phyloP scores from a whole-genome alignment of 2,113 vertebrate genomes.

The Pongo pygmaeus region DNA sequence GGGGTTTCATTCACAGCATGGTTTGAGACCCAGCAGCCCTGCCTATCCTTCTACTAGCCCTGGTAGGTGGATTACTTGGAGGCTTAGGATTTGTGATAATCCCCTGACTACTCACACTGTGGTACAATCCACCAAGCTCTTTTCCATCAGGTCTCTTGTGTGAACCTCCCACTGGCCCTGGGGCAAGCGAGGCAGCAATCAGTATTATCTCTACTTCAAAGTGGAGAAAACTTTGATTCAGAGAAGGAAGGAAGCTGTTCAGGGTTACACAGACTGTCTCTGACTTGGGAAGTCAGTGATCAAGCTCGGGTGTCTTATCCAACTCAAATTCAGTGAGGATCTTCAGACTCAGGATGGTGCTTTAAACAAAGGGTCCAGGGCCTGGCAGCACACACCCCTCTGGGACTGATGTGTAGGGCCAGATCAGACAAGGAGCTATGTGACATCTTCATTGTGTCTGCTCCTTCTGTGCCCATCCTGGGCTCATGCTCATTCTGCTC shows the following conservation, averaged over 20 bases:
- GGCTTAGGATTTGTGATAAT: neutral
- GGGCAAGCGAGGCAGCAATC: neutral
- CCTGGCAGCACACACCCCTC: neutral
- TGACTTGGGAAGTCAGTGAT: neutral
- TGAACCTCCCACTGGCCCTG: neutral
- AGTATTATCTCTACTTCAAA: neutral
- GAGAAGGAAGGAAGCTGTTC: neutral
- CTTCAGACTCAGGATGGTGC: neutral
- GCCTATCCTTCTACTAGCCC: neutral
- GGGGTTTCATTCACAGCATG: neutral
- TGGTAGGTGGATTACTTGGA: no score
- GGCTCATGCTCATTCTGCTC: neutral
- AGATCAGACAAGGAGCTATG: neutral
- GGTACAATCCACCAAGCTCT: neutral
- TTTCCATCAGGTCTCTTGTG: neutral
- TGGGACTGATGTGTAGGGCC: neutral
- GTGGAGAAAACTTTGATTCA: neutral
- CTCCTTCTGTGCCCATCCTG: neutral
- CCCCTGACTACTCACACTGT: fast-evolving
- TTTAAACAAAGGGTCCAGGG: neutral
- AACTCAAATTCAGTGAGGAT: neutral
- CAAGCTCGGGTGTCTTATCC: neutral
- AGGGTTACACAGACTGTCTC: neutral
- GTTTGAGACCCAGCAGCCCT: neutral
- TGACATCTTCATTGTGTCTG: neutral